Base-by-base conservation (phyloP, 2,888 invertebrate genomes). In the Villa cingulata region DNA sequence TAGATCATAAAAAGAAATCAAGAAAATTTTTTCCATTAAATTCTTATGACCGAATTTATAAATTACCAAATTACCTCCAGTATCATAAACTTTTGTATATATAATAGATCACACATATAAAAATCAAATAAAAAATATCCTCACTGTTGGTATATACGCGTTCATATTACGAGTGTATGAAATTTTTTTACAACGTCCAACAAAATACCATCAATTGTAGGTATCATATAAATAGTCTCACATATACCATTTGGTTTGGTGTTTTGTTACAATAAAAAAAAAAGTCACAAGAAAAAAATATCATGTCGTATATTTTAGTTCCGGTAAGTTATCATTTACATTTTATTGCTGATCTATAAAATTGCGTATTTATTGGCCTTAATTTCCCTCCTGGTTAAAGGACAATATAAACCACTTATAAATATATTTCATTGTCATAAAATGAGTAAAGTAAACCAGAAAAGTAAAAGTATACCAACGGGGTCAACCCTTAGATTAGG, bases 311-410 rank as follows among this genome's bases (percentile, higher is more conserved):
- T n/a, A n/a, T 48, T 46, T 47, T 48, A 49, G 49, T 51, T 49
- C 39, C 51, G 43, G 47, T 42, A n/a, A n/a, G 29, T 23, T 12
- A 12, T 3, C 12, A 41, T 29, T 37, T 41, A 46, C 41, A 36
- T 46, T 46, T 46, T 46, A 46, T 46, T 36, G 49, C 18, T 51
- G 54, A 57, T 57, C 57, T 57, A 57, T 57, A 57, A 57, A 57
- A 57, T 56, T 55, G 57, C 54, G 53, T 55, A 56, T 57, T 57
- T 57, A 57, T 57, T 57, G 54, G 57, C 53, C 55, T 57, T 57
- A 55, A 57, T 54, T 54, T 55, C 54, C 51, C 54, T 54, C 37
- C 20, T 42, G 27, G 42, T 41, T 41, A 27, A 44, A 47, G 49
- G 41, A 45, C 49, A 49, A 46, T 51, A n/a, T n/a, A 51, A 51